These are phyloP conservation scores for Eulithis testata DNA, from an alignment of 2,888 invertebrate species.

Conservation along the genomic window DNA sequence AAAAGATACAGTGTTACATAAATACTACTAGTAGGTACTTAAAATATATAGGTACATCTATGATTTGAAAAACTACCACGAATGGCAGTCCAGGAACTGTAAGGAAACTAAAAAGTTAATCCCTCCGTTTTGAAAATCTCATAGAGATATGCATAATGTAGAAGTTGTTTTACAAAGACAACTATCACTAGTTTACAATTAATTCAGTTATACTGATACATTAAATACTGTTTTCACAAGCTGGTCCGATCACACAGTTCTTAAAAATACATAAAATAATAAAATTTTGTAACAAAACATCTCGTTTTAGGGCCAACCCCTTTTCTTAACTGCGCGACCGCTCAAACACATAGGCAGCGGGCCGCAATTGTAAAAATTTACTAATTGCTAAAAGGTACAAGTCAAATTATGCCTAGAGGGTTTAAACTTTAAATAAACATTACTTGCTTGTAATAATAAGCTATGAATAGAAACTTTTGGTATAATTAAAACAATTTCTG, in stretches of 20 bases:
- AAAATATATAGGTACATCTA: conserved; percentile 22
- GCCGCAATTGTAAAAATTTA: conserved; percentile 53
- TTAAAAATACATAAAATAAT: conserved; percentile 71
- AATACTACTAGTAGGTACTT: conserved; percentile 25
- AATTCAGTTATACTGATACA: conserved; percentile 73
- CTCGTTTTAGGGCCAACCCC: conserved; percentile 33
- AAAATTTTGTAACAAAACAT: conserved; percentile 62
- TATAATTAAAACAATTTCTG: conserved; percentile 26
- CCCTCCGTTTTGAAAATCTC: conserved; percentile 46
- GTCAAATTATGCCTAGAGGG: conserved; percentile 50
- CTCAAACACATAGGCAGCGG: conserved; percentile 65
- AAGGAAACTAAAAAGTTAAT: conserved; percentile 45
- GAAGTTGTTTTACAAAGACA: conserved; percentile 52
- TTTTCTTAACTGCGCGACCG: conserved; percentile 51
- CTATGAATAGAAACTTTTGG: conserved; percentile 32
- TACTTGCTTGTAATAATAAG: conserved; percentile 23
- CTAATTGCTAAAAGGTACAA: conserved; percentile 50
- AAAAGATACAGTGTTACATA: conserved; percentile 32
- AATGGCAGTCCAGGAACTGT: conserved; percentile 52
- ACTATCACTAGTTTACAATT: conserved; percentile 54
- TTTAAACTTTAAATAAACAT: conserved; percentile 16
- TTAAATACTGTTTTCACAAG: conserved; percentile 62
- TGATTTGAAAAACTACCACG: conserved; percentile 38
- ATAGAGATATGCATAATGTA: conserved; percentile 61
- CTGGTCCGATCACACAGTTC: conserved; percentile 69